Percentiles rank a stretch among this genome's conserved stretches.
Conservation (phyloP, 1,140 invertebrate genomes). For the Sitodiplosis mosellana region DNA sequence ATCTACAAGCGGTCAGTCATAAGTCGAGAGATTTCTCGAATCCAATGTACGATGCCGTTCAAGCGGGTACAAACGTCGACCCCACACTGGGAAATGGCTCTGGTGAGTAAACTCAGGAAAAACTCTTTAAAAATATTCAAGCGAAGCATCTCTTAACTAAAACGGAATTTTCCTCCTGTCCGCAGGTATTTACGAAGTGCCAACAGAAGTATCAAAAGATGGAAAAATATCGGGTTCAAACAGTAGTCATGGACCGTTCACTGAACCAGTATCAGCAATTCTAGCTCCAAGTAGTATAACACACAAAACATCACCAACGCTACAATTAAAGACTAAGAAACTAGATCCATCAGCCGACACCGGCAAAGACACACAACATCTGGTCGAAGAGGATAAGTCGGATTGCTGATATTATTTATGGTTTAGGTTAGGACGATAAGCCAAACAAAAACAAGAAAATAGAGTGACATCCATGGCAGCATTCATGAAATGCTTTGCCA, state of each 20-base stretch:
- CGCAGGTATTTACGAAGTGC: slow-evolving; percentile 54
- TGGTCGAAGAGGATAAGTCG: slow-evolving; percentile 65
- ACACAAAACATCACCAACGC: slow-evolving; percentile 51
- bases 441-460: too few relatives aligned
- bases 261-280: slow-evolving; percentile 44
- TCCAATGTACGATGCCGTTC: slow-evolving; percentile 84
- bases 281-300: slow-evolving; percentile 63
- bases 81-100: slow-evolving; percentile 36
- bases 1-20: slow-evolving; percentile 56
- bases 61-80: slow-evolving; percentile 25
- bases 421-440: too few relatives aligned
- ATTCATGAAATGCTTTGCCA: too few relatives aligned
- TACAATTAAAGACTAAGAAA: slow-evolving; percentile 53
- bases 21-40: slow-evolving; percentile 84
- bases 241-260: slow-evolving; percentile 21
- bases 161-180: not conserved
- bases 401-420: slow-evolving; percentile 24
- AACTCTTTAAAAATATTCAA: not conserved
- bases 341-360: slow-evolving; percentile 70
- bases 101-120: slow-evolving; percentile 23
- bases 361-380: slow-evolving; percentile 78
- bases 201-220: slow-evolving; percentile 48
- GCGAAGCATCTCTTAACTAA: not conserved
- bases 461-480: too few relatives aligned
- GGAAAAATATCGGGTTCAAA: slow-evolving; percentile 24